A percentile compares a stretch with the other conserved stretches of the same genome.
phyloP scores from a whole-genome alignment of 2,797 vertebrate species.

The Psittacula echo region DNA sequence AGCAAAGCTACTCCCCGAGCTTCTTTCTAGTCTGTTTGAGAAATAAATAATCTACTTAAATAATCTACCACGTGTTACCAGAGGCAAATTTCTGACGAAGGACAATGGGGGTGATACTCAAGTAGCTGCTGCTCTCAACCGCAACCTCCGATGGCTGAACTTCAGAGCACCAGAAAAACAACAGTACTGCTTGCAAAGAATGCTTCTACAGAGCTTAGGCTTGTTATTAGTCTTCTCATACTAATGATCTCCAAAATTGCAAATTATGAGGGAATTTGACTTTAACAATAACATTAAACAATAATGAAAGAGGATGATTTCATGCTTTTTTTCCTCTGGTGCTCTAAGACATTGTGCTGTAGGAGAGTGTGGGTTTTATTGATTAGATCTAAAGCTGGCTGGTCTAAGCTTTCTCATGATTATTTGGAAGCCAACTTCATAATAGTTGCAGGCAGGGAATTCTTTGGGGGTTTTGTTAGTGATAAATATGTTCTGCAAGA shows the following conservation, averaged over 20 bases:
- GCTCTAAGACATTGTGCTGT: not conserved
- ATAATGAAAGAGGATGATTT: not conserved
- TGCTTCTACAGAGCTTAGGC: not conserved
- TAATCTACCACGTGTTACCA: not conserved
- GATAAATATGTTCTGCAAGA: not conserved
- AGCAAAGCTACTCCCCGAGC: not conserved
- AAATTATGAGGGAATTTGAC: not conserved
- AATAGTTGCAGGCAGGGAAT: not conserved
- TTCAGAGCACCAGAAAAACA: slow-evolving; percentile 2
- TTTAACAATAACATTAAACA: not conserved
- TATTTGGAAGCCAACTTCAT: not conserved
- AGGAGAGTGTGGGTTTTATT: not conserved
- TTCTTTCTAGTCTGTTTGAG: not conserved
- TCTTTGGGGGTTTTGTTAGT: not conserved
- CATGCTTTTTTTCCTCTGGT: not conserved
- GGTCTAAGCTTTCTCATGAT: not conserved
- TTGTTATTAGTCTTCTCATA: not conserved
- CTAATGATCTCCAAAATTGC: not conserved
- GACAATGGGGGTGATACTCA: slow-evolving; percentile 43
- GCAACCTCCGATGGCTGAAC: not conserved
- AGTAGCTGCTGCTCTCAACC: slow-evolving; percentile 42
- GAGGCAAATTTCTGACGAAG: not conserved
- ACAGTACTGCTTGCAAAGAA: not conserved
- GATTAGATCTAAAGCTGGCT: not conserved
- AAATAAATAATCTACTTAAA: not conserved